phyloP scores from a whole-genome alignment of 2,888 invertebrate species.

The Abscondita cerata region DNA sequence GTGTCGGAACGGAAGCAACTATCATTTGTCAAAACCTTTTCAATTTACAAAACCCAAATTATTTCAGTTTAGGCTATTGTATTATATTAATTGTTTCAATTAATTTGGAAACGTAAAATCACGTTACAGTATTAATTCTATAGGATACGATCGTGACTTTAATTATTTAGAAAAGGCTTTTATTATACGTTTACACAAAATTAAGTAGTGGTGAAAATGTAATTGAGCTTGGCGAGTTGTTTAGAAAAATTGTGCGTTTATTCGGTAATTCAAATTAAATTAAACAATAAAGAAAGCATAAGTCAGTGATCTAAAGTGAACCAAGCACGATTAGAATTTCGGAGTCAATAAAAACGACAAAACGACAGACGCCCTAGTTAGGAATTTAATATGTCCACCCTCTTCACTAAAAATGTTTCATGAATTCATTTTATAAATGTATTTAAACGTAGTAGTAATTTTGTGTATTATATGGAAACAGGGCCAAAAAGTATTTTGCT shows the following conservation, averaged over 20 bases:
- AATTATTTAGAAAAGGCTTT: too few species aligned
- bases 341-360: constrained; percentile 18
- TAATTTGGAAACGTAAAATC: constrained; percentile 15
- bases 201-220: too few species aligned
- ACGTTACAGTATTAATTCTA: not conserved
- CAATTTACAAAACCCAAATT: constrained; percentile 4
- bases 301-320: constrained; percentile 13
- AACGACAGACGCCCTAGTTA: constrained; percentile 25
- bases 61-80: constrained; percentile 18
- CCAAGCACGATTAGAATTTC: not conserved
- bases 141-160: too few species aligned
- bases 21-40: too few species aligned
- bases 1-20: too few species aligned
- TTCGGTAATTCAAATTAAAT: too few species aligned
- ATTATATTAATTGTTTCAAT: constrained; percentile 18
- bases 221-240: too few species aligned
- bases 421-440: constrained; percentile 9
- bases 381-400: constrained; percentile 29
- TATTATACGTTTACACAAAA: too few species aligned
- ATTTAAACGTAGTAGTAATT: too few species aligned
- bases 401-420: constrained; percentile 25
- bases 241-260: too few species aligned
- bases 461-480: too few species aligned
- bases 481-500: too few species aligned
- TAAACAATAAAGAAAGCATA: not conserved